These are phyloP conservation scores for Panagrolaimus sp. DNA, from an alignment of 1,140 invertebrate genomes.

Conservation along the genomic window DNA sequence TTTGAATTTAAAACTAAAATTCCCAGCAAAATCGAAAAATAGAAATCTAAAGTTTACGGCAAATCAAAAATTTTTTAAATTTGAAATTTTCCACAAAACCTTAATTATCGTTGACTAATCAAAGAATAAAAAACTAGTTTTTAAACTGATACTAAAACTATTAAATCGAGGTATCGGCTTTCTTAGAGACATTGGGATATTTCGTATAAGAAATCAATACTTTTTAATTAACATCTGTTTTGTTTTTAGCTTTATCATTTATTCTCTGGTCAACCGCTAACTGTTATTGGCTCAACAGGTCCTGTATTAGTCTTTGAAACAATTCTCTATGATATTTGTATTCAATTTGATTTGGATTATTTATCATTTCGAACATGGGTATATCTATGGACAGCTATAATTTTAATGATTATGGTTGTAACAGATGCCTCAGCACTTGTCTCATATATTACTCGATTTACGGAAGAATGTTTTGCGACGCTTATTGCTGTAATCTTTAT, in stretches of 20 bases:
- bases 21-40: no score
- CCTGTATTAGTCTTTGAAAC: conserved; percentile 97
- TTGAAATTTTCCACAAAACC: no score
- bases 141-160: no score
- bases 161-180: no score
- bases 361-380: conserved; percentile 90
- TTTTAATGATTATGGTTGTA: conserved; percentile 80
- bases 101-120: no score
- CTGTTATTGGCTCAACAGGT: conserved; percentile 92
- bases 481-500: conserved; percentile 98
- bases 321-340: conserved; percentile 89
- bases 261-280: conserved; percentile 94
- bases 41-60: no score
- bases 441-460: conserved; percentile 98
- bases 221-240: no score
- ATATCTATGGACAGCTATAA: conserved; percentile 81
- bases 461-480: conserved; percentile 97
- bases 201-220: no score
- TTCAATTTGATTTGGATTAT: conserved; percentile 66
- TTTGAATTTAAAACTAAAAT: no score
- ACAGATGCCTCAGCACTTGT: conserved; percentile 92
- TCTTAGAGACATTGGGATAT: no score
- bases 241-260: conserved; percentile 91
- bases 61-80: no score
- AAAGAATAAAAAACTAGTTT: no score